Evolutionary conservation across 2,888 invertebrate genomes (phyloP), one percentile per base, ranked within the genome.

Genomic region (Galerucella nymphaeae): DNA sequence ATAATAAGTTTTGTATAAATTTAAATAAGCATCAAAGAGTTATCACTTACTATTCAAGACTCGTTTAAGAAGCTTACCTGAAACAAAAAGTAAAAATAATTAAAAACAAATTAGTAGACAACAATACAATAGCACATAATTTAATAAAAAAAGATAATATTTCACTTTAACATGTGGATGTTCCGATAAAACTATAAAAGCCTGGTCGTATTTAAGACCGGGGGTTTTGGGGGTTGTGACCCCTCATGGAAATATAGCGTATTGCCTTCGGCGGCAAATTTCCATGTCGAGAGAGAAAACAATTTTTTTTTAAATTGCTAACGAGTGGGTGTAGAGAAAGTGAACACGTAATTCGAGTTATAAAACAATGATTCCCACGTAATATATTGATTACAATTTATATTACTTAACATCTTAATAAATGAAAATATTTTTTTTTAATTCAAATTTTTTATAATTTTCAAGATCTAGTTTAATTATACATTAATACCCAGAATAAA

Each of bases 261-360:
- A 23, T 3, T 23, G 23, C 23, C 23, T 23, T 23, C 23, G 23
- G 23, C 23, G 23, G 23, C 23, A 16, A 16, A 53, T 53, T 53
- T 53, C 53, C n/a, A 53, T 53, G 10, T 53, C 53, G 18, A 10
- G 16, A 16, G 18, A 53, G 18, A 18, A 53, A 53, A 18, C 10
- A 18, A 8, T 53, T 18, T 18, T 53, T 16, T 53, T 18, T 10
- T 16, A 53, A 53, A 16, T 53, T 53, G 53, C 14, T 0, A 13
- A 45, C 53, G 10, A 53, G 53, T 53, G 53, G 53, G 53, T 53
- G 53, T 9, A 53, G 53, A 53, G 53, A 53, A 53, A 53, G 53
- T 18, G 53, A 11, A 53, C 16, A 53, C 53, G 53, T 53, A 53
- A 53, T 16, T 53, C 18, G 16, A 18, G 53, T 53, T 53, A 53